phyloP scores from a whole-genome alignment of 1,140 invertebrate genomes.

The Eumaeus atala region DNA sequence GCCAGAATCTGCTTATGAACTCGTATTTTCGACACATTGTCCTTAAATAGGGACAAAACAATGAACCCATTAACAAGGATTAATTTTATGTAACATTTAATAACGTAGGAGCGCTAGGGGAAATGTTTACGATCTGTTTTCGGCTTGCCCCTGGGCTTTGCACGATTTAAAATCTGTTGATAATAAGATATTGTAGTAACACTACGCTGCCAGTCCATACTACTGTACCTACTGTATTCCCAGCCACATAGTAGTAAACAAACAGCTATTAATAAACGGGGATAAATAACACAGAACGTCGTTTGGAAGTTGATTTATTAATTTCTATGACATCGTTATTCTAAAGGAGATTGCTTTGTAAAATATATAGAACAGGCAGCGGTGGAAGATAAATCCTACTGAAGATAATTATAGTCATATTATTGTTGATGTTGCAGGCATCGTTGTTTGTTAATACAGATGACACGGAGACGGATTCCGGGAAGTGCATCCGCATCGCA shows the following conservation, averaged over 20 bases:
- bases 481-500: conserved; percentile 18
- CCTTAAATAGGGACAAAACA: too few relatives aligned
- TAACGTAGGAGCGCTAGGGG: too few relatives aligned
- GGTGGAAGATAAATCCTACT: neutral
- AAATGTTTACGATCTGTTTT: too few relatives aligned
- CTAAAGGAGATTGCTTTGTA: neutral
- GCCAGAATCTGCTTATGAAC: too few relatives aligned
- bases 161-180: too few relatives aligned
- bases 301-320: neutral
- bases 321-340: neutral
- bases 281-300: neutral
- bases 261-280: neutral
- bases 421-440: neutral
- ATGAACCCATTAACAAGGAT: too few relatives aligned
- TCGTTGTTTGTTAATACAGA: neutral
- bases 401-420: neutral
- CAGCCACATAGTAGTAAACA: neutral
- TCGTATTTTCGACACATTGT: too few relatives aligned
- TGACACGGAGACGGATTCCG: conserved; percentile 17
- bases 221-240: too few relatives aligned
- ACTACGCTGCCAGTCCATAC: too few relatives aligned
- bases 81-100: too few relatives aligned
- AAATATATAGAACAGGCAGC: neutral
- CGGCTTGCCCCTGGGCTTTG: too few relatives aligned
- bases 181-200: too few relatives aligned